phyloP scores from a whole-genome alignment of 2,113 vertebrate genomes.

The Oostethus manadensis region DNA sequence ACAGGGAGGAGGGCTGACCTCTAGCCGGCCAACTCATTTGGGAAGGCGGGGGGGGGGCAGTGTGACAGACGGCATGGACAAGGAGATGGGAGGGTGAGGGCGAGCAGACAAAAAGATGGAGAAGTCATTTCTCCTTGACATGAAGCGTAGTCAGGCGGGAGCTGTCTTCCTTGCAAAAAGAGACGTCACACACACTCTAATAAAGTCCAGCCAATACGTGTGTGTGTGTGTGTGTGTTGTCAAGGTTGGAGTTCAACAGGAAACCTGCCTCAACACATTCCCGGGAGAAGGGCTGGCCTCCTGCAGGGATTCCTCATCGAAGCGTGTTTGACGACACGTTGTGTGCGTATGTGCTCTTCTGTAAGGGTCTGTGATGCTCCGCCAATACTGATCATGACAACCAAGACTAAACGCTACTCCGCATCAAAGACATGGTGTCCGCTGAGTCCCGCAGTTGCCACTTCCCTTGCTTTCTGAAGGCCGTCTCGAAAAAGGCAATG shows the following conservation, averaged over 20 bases:
- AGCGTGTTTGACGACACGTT: constrained; percentile 6
- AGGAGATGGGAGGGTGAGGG: constrained; percentile 22
- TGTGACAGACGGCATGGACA: constrained; percentile 25
- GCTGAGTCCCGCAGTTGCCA: too few relatives aligned
- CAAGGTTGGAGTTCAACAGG: constrained; percentile 23
- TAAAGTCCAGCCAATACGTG: constrained; percentile 19
- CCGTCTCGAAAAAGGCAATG: too few relatives aligned
- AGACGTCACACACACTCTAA: constrained; percentile 34
- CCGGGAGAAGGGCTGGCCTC: constrained; percentile 18
- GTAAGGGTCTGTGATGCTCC: neutral
- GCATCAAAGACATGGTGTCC: too few relatives aligned
- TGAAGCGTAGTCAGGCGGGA: constrained; percentile 29
- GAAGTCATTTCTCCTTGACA: constrained; percentile 53
- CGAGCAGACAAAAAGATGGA: constrained; percentile 20
- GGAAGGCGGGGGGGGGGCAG: neutral
- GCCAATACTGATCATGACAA: too few relatives aligned
- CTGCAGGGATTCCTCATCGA: constrained; percentile 10
- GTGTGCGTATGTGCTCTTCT: constrained; percentile 1
- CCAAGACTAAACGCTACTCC: too few relatives aligned
- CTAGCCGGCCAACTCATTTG: constrained; percentile 19
- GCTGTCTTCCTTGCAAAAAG: constrained; percentile 13
- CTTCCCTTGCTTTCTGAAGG: too few relatives aligned
- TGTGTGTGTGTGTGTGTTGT: constrained; percentile 3
- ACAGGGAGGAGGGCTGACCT: constrained; percentile 45
- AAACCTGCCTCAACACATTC: constrained; percentile 18